Evolutionary conservation across 2,113 vertebrate species (phyloP), one percentile per base, ranked within the genome.

Genomic region (Amphiprion ocellaris): DNA sequence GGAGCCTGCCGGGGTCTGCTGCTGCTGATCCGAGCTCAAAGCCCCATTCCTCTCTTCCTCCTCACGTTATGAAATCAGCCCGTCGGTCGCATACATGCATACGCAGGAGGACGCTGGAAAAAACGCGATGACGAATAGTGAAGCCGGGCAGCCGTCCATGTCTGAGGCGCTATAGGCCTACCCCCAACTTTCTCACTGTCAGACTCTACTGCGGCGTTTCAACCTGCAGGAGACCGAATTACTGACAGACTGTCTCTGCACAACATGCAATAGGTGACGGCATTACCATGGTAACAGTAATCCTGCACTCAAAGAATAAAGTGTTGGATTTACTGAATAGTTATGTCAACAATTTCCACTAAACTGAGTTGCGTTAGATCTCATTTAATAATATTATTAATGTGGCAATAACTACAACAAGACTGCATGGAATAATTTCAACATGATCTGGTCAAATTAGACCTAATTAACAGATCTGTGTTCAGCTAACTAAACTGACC

Each of bases 51-150:
- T 79, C 71, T 74, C 80, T 83, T 85, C 78, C 85, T 86, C 77
- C 77, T 69, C 83, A 62, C 90, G 90, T 92, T 89, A 92, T 94
- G 89, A 90, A 93, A 91, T 85, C 90, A 90, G 84, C 77, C 83
- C 74, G 85, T 86, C 90, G 82, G 76, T 88, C 85, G 89, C 91
- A 89, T 72, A 71, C 87, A 86, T 90, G 87, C 89, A 89, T 71
- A 78, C 90, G 89, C 90, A 89, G 82, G 76, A 82, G 88, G 89
- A 92, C 90, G 85, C 83, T 78, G 86, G 63, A 54, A 58, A 86
- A 77, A 87, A 91, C 89, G 88, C 92, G 90, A 93, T 94, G 93
- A 94, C 93, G 93, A 93, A 89, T 69, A 68, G 74, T 50, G 74
- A 23, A 90, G 81, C 89, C 72, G 82, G 74, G 72, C 87, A 75